These are phyloP conservation scores for Onychomys leucogaster DNA, from an alignment of 2,797 vertebrate species.

Conservation along the genomic window DNA sequence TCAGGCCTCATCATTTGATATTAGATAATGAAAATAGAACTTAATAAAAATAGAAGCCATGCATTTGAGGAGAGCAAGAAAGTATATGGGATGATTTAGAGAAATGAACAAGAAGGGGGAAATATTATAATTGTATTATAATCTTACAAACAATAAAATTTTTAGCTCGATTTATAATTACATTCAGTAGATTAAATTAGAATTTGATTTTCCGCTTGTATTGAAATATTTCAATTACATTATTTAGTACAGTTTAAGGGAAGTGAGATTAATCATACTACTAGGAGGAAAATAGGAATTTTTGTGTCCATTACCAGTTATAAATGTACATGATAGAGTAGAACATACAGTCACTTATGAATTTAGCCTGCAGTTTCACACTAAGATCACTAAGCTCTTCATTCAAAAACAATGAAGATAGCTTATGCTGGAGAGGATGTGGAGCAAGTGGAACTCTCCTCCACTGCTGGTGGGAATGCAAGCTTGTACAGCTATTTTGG, in stretches of 20 bases:
- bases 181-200: neutral
- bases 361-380: neutral
- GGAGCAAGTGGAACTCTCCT: too few relatives aligned
- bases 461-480: too few relatives aligned
- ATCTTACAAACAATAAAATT: neutral
- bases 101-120: too few relatives aligned
- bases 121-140: neutral
- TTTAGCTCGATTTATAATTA: neutral
- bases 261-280: neutral
- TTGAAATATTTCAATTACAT: neutral
- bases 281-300: neutral
- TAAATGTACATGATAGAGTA: neutral
- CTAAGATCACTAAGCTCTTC: too few relatives aligned
- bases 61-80: neutral
- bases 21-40: neutral
- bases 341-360: neutral
- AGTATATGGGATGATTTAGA: neutral
- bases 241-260: neutral
- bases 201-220: neutral
- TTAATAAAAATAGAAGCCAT: neutral
- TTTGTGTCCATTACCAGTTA: neutral
- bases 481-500: too few relatives aligned
- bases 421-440: too few relatives aligned
- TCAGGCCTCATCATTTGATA: neutral
- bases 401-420: too few relatives aligned